phyloP scores from a whole-genome alignment of 2,797 vertebrate genomes.

The Falco berigora region DNA sequence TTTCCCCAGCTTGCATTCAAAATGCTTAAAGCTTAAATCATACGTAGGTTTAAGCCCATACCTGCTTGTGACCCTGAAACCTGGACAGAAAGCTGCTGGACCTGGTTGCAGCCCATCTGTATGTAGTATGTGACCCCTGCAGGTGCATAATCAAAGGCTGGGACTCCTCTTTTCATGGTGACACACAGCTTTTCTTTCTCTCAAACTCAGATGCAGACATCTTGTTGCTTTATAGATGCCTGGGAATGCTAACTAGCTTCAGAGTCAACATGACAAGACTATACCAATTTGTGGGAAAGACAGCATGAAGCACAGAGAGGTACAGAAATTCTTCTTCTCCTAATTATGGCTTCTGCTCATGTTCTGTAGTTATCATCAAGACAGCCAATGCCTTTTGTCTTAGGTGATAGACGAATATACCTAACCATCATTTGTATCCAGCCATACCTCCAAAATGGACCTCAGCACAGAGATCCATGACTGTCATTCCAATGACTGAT shows the following conservation, averaged over 20 bases:
- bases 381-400: not conserved
- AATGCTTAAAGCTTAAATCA: not conserved
- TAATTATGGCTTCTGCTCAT: not conserved
- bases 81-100: not conserved
- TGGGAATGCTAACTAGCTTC: not conserved
- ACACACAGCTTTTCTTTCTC: not conserved
- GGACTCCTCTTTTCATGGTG: not conserved
- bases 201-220: not conserved
- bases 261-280: not conserved
- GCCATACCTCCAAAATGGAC: not conserved
- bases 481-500: not conserved
- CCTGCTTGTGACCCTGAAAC: not conserved
- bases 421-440: not conserved
- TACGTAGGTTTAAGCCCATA: not conserved
- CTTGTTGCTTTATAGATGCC: not conserved
- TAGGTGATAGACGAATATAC: not conserved
- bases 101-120: not conserved
- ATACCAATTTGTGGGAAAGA: not conserved
- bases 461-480: not conserved
- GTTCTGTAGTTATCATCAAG: not conserved
- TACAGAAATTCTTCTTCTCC: not conserved
- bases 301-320: not conserved
- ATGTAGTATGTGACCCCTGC: not conserved
- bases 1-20: not conserved
- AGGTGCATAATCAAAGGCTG: not conserved